These are phyloP conservation scores for Cryptocheilus praepositus DNA, from an alignment of 2,888 invertebrate species.

Conservation along the genomic window DNA sequence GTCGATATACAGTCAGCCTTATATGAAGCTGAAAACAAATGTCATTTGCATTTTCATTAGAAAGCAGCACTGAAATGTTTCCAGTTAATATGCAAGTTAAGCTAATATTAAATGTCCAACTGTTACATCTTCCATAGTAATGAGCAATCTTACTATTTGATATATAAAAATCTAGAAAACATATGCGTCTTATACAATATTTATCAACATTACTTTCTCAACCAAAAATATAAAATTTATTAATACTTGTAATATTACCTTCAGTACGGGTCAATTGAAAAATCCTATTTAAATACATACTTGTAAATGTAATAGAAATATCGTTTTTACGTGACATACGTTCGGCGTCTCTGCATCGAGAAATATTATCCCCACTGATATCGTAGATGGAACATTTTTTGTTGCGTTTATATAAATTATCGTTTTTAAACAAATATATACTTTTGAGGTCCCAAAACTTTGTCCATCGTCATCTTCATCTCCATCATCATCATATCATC, in stretches of 20 bases:
- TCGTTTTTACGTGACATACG: slow-evolving; percentile 54
- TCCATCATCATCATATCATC: slow-evolving; percentile 16
- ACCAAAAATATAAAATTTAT: slow-evolving; percentile 61
- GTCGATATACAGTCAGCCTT: slow-evolving; percentile 12
- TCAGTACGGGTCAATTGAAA: slow-evolving; percentile 63
- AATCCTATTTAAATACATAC: slow-evolving; percentile 64
- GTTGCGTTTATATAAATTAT: slow-evolving; percentile 55
- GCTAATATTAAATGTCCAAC: slow-evolving; percentile 24
- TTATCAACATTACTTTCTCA: slow-evolving; percentile 52
- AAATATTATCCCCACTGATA: slow-evolving; percentile 40
- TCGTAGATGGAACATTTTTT: slow-evolving; percentile 43
- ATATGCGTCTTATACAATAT: slow-evolving; percentile 37
- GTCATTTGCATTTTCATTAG: not conserved
- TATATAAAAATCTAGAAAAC: slow-evolving; percentile 35
- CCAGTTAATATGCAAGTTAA: slow-evolving; percentile 6
- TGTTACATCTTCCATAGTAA: slow-evolving; percentile 30
- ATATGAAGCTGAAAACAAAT: slow-evolving; percentile 6
- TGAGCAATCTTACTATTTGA: slow-evolving; percentile 50
- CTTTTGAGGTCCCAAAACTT: slow-evolving; percentile 58
- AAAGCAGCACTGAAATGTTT: slow-evolving; percentile 6
- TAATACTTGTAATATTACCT: slow-evolving; percentile 64
- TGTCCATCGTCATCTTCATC: slow-evolving; percentile 40
- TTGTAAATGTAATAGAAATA: slow-evolving; percentile 57
- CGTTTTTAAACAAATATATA: slow-evolving; percentile 57
- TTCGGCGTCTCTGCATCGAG: slow-evolving; percentile 56